Percentiles rank a stretch among this genome's conserved stretches.
These are phyloP conservation scores for Chionomys nivalis DNA, from an alignment of 2,113 vertebrate genomes.

Conservation along the genomic window DNA sequence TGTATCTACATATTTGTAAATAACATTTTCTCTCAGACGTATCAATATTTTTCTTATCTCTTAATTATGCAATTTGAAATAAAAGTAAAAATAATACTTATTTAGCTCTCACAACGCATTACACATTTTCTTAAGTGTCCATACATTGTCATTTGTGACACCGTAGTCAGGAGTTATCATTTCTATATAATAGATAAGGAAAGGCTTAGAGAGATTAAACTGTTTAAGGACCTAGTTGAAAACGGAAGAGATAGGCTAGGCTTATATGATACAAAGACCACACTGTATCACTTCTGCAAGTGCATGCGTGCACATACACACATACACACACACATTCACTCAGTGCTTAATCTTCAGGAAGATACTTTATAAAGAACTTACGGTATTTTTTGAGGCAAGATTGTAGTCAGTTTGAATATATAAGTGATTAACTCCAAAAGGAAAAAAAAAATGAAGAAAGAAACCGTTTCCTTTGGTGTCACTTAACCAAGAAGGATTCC, in stretches of 20 bases:
- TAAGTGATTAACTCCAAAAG: not conserved
- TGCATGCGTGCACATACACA: not conserved
- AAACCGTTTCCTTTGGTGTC: not conserved
- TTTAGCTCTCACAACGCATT: not conserved
- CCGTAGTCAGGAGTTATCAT: not conserved
- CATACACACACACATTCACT: not conserved
- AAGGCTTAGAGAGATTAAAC: not conserved
- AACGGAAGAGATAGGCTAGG: not conserved
- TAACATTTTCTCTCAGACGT: conserved; percentile 18
- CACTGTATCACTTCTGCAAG: not conserved
- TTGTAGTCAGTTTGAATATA: not conserved
- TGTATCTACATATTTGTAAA: not conserved
- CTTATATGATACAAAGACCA: not conserved
- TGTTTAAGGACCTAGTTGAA: conserved; percentile 4
- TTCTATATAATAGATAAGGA: not conserved
- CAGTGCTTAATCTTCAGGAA: conserved; percentile 22
- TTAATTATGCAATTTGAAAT: conserved; percentile 13
- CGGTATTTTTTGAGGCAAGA: not conserved
- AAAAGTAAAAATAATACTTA: conserved; percentile 47
- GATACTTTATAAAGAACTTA: not conserved
- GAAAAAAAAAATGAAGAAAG: not conserved
- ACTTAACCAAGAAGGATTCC: not conserved
- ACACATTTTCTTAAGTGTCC: not conserved
- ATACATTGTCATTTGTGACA: not conserved
- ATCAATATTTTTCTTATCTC: conserved; percentile 31